A percentile compares a stretch with the other conserved stretches of the same genome.
Evolutionary conservation across 1,140 invertebrate genomes (phyloP).

Genomic region (Ceratosolen fusciceps): DNA sequence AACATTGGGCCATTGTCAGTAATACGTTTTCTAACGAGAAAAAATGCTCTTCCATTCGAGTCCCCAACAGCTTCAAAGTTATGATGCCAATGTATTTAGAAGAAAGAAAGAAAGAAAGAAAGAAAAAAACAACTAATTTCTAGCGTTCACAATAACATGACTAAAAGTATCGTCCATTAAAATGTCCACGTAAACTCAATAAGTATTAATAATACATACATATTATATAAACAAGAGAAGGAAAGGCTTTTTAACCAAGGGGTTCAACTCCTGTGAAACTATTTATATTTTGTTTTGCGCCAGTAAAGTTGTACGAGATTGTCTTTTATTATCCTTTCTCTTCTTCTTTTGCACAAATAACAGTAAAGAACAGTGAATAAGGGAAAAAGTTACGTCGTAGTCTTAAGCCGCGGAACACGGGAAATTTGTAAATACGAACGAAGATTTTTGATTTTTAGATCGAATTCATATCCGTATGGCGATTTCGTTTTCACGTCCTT

Average conservation of each 20-base stretch:
- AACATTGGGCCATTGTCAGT: no score
- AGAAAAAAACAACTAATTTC: no score
- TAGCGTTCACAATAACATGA: not conserved
- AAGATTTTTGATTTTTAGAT: constrained; percentile 16
- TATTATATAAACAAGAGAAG: constrained; percentile 11
- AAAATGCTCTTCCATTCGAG: not conserved
- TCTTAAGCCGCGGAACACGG: not conserved
- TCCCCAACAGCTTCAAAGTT: not conserved
- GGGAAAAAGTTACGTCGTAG: constrained; percentile 6
- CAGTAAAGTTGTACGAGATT: constrained; percentile 37
- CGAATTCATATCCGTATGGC: not conserved
- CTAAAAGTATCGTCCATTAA: constrained; percentile 9
- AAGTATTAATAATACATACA: constrained; percentile 38
- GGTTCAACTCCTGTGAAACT: constrained; percentile 35
- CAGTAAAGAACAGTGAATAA: no score
- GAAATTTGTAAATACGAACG: constrained; percentile 38
- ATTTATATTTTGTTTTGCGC: constrained; percentile 35
- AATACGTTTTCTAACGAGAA: not conserved
- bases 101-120: no score
- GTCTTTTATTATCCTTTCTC: constrained; percentile 29
- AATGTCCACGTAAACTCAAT: constrained; percentile 14
- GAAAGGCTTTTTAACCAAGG: not conserved
- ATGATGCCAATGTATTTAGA: no score
- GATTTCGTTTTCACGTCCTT: constrained; percentile 16
- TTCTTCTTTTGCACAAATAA: constrained; percentile 44